These are phyloP conservation scores for Varanus komodoensis DNA, from an alignment of 2,113 vertebrate species.

Conservation along the genomic window DNA sequence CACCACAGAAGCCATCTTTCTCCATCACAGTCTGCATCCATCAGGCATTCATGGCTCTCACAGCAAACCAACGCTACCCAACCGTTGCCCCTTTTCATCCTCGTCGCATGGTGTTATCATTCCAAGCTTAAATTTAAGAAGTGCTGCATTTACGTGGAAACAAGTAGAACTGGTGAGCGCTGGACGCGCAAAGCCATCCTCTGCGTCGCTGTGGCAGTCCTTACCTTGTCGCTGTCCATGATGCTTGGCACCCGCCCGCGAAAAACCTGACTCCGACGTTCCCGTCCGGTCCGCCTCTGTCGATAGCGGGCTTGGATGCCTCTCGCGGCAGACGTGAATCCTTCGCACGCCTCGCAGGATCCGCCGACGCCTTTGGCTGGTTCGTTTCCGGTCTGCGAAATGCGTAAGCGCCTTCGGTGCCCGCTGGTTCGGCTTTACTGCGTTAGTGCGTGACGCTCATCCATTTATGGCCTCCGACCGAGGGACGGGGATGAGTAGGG, in stretches of 20 bases:
- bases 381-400: too few relatives aligned
- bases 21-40: neutral
- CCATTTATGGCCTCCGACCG: conserved; percentile 2
- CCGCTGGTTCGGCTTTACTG: neutral
- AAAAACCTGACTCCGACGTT: neutral
- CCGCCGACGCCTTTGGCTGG: neutral
- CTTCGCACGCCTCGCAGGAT: neutral
- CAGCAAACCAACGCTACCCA: neutral
- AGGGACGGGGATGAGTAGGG: neutral
- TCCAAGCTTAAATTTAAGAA: neutral
- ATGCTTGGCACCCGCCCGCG: fast-evolving
- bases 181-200: too few relatives aligned
- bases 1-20: neutral
- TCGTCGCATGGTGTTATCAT: neutral
- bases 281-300: too few relatives aligned
- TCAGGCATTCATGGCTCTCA: neutral
- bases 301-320: too few relatives aligned
- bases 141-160: too few relatives aligned
- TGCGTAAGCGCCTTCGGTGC: too few relatives aligned
- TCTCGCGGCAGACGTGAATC: neutral
- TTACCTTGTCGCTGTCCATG: conserved; percentile 60
- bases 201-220: neutral
- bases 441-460: fast-evolving
- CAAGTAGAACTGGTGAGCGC: too few relatives aligned
- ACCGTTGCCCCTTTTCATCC: too few relatives aligned